Base-by-base conservation (phyloP, 2,888 invertebrate genomes). In the Prosapia bicincta region DNA sequence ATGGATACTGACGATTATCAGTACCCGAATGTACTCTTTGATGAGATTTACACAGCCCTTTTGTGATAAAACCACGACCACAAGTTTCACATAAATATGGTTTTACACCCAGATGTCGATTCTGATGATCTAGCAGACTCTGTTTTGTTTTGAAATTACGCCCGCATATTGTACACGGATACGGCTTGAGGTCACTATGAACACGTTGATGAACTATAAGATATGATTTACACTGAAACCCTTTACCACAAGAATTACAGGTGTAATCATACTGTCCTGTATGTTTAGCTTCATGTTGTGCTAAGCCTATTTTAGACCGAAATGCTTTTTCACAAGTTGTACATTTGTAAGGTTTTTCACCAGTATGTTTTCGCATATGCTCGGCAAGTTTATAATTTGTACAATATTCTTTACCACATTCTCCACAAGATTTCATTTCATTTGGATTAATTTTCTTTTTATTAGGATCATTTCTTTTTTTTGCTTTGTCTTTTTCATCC, bases 111-210 rank as follows among this genome's bases (percentile, higher is more conserved):
- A 88, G 83, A 83, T 89, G 89, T 25, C 89, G 84, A 82, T 89
- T 89, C 54, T 88, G 87, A 80, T 90, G 89, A 80, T 90, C 89
- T 26, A 89, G 80, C 0, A 89, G 82, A 0, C 88, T 88, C 78
- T 89, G 89, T 83, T 89, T 89, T 0, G 89, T 88, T 82, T 89
- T 89, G 79, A 89, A 89, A 81, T 87, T 87, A 75, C 87, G 86
- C 0, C 87, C 87, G 79, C 89, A 89, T 0, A 87, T 88, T 0
- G 85, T 85, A 80, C 89, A 89, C 0, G 87, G 86, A 80, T 86
- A 89, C 0, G 89, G 89, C 80, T 89, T 89, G 5, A 87, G 79
- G 78, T 88, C 88, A 0, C 88, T 89, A 82, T 90, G 89, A 0
- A 89, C 89, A 72, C 89, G 84, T 81, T 89, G 89, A 81, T 89